Evolutionary conservation across 1,140 invertebrate genomes (phyloP), one percentile per base, ranked within the genome.

Genomic region (Notospermus geniculatus): DNA sequence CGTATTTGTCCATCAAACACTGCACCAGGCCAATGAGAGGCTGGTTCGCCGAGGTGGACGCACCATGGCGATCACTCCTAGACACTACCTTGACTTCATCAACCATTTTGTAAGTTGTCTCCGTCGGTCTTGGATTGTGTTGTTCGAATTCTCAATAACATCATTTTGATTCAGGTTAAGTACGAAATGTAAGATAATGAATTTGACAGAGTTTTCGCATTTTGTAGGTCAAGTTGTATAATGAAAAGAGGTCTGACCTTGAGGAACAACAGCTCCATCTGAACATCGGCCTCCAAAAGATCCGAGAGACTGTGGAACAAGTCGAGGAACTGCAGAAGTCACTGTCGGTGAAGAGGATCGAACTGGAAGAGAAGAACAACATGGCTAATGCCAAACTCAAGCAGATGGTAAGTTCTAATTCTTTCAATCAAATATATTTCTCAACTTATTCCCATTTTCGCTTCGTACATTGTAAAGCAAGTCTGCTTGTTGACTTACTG

Each of bases 251-350:
- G 29, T 92, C 93, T 5, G 96, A 98, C 77, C 83, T 99, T 36
- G 97, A 99, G 80, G 97, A 99, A 75, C 96, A 99, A 76, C 96
- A 99, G 75, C 85, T 99, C 1, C 97, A 99, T 85, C 83, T 99
- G 60, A 99, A 99, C 79, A 95, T 99, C 46, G 97, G 97, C 83
- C 83, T 99, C 25, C 92, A 91, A 68, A 99, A 99, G 82, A 99
- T 99, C 67, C 91, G 93, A 0, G 97, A 99, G 83, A 99, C 97
- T 29, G 95, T 99, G 1, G 95, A 98, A 75, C 97, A 99, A 81
- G 97, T 99, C 2, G 96, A 98, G 80, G 96, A 99, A 80, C 93
- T 99, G 88, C 97, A 99, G 75, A 97, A 97, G 81, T 97, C 94
- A 66, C 86, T 99, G 46, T 95, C 95, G 54, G 90, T 98, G 1